A percentile compares a stretch with the other conserved stretches of the same genome.
phyloP scores from a whole-genome alignment of 2,113 vertebrate genomes.

The Glaucidium brasilianum region DNA sequence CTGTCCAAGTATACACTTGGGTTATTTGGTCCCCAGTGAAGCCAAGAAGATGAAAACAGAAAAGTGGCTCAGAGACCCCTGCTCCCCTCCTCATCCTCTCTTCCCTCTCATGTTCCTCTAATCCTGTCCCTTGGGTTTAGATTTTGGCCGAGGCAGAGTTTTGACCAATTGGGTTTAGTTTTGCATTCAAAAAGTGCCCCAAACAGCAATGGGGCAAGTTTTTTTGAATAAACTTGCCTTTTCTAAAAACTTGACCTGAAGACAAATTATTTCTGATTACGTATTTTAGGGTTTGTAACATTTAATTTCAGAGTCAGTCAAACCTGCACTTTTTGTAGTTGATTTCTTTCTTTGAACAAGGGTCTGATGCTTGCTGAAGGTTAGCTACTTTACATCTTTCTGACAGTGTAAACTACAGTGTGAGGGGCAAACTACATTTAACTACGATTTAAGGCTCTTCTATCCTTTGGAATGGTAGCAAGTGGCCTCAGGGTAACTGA shows the following conservation, averaged over 20 bases:
- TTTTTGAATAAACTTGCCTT: neutral
- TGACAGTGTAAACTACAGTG: neutral
- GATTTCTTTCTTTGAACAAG: neutral
- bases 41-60: neutral
- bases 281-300: neutral
- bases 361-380: neutral
- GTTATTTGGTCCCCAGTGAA: neutral
- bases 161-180: neutral
- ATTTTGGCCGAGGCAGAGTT: neutral
- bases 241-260: neutral
- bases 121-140: neutral
- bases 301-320: neutral
- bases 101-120: neutral
- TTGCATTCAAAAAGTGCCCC: neutral
- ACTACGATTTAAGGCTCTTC: neutral
- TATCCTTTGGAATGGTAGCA: neutral
- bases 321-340: neutral
- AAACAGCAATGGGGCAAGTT: neutral
- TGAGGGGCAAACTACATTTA: neutral
- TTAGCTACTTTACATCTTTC: neutral
- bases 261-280: neutral
- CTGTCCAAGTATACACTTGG: neutral
- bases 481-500: neutral
- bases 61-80: neutral
- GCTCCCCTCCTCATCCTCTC: accelerated